Percentiles rank a stretch among this genome's conserved stretches.
Conservation (phyloP, 2,113 vertebrate genomes). For the Anhinga rufa region DNA sequence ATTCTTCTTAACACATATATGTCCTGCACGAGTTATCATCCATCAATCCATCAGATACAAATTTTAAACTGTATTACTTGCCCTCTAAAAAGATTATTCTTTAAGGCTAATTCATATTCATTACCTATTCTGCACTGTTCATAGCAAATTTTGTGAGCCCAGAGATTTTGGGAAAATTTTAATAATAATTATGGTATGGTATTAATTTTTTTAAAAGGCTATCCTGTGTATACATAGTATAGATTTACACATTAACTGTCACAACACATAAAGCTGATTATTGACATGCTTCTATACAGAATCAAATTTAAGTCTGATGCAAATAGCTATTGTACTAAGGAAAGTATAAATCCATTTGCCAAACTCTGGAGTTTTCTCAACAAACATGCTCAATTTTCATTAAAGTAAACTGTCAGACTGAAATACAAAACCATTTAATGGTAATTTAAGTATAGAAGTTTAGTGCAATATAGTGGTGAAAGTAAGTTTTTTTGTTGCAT, state of each 20-base stretch:
- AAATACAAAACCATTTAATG: not conserved
- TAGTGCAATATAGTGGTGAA: not conserved
- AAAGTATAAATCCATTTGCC: not conserved
- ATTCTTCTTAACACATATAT: not conserved
- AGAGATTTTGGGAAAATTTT: not conserved
- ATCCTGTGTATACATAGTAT: not conserved
- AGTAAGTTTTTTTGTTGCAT: constrained; percentile 21
- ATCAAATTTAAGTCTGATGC: not conserved
- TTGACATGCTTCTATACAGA: not conserved
- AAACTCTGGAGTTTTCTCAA: not conserved
- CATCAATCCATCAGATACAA: not conserved
- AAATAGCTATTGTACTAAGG: not conserved
- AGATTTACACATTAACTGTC: not conserved
- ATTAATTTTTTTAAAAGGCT: not conserved
- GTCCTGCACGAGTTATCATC: not conserved
- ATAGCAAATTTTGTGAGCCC: not conserved
- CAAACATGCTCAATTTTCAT: not conserved
- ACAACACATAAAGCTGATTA: not conserved
- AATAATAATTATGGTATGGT: not conserved
- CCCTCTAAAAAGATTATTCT: not conserved
- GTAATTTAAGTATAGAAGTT: not conserved
- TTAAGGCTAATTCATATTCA: not conserved
- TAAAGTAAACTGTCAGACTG: not conserved
- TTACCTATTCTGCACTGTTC: not conserved
- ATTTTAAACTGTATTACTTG: not conserved